A percentile compares a stretch with the other conserved stretches of the same genome.
Conservation (phyloP, 2,888 invertebrate genomes). For the Elmis aenea region DNA sequence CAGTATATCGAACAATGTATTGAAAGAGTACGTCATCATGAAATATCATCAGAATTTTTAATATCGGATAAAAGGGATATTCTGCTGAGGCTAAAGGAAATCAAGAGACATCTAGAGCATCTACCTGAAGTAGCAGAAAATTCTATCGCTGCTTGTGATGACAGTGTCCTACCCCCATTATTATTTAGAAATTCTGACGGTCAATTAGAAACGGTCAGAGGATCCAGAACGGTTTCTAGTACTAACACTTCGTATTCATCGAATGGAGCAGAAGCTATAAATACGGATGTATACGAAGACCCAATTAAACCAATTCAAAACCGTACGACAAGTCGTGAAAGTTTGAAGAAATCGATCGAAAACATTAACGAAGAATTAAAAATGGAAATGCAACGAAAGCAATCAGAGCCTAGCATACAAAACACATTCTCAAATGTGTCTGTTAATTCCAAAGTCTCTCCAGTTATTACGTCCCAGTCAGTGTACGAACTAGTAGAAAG, state of each 20-base stretch:
- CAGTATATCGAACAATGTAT: constrained; percentile 69
- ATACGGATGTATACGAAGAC: constrained; percentile 6
- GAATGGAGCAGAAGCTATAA: constrained; percentile 3
- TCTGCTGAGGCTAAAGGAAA: constrained; percentile 56
- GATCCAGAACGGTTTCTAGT: constrained; percentile 5
- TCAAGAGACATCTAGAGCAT: constrained; percentile 57
- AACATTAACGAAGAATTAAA: constrained; percentile 38
- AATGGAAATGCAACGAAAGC: constrained; percentile 30
- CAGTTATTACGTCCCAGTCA: constrained; percentile 50
- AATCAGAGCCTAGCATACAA: constrained; percentile 29
- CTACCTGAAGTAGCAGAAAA: constrained; percentile 34
- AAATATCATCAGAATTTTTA: constrained; percentile 30
- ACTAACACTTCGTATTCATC: constrained; percentile 10
- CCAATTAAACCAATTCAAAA: constrained; percentile 32
- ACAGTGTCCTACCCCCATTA: constrained; percentile 34
- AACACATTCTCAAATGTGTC: constrained; percentile 6
- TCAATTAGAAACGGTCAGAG: constrained; percentile 29
- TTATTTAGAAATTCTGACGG: constrained; percentile 40
- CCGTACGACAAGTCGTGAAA: constrained; percentile 27
- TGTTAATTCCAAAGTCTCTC: constrained; percentile 34
- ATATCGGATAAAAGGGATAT: constrained; percentile 58
- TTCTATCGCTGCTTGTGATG: constrained; percentile 32
- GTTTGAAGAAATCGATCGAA: constrained; percentile 34
- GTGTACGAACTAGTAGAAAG: constrained; percentile 76
- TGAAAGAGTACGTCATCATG: constrained; percentile 39